These are phyloP conservation scores for Aphaenogaster floridana DNA, from an alignment of 1,140 invertebrate genomes.

Conservation along the genomic window DNA sequence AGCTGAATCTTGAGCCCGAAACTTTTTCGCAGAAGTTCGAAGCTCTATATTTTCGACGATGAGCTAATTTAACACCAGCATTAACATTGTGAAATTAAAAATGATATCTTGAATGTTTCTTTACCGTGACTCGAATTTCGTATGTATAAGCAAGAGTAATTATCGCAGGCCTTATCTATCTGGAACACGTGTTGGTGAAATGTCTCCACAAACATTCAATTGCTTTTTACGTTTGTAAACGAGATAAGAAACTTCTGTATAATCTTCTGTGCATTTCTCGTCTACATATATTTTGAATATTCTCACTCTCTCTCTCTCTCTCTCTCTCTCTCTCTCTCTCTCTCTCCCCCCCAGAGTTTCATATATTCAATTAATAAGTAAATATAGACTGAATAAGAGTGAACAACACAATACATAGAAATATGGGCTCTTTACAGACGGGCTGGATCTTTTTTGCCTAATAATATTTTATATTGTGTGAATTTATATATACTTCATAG, in stretches of 20 bases:
- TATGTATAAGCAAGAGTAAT: constrained; percentile 1
- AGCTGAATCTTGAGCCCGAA: background rate
- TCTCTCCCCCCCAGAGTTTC: background rate
- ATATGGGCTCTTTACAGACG: too few relatives aligned
- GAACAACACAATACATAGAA: too few relatives aligned
- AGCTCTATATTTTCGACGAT: background rate
- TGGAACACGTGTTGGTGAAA: background rate
- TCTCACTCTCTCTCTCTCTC: too few relatives aligned
- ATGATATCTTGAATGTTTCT: constrained; percentile 24
- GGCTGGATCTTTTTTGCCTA: too few relatives aligned
- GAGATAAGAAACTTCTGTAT: constrained; percentile 13
- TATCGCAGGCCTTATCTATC: constrained; percentile 3
- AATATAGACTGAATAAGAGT: too few relatives aligned
- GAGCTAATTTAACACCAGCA: constrained; percentile 17
- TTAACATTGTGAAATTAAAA: background rate
- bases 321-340: too few relatives aligned
- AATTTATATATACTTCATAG: too few relatives aligned
- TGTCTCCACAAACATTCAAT: background rate
- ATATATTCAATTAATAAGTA: background rate
- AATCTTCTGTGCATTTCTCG: background rate
- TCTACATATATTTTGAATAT: background rate
- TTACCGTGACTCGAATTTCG: background rate
- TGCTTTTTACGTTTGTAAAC: constrained; percentile 15
- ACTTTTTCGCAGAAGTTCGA: background rate
- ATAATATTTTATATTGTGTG: too few relatives aligned